phyloP scores from a whole-genome alignment of 2,113 vertebrate species.

The Centropus unirufus region DNA sequence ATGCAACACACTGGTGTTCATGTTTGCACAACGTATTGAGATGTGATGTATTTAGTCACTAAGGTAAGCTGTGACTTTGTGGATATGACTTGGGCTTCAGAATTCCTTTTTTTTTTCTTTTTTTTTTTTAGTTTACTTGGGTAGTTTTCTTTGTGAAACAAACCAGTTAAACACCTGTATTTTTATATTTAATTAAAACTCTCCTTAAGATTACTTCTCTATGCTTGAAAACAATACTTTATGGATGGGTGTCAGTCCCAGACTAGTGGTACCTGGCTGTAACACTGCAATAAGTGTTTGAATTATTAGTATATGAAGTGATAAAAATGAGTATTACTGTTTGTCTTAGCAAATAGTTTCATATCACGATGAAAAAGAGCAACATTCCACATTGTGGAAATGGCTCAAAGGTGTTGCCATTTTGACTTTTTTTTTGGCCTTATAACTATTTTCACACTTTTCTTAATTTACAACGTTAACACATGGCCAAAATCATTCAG shows the following conservation, averaged over 20 bases:
- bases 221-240: constrained; percentile 73
- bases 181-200: constrained; percentile 76
- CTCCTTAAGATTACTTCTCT: constrained; percentile 69
- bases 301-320: constrained; percentile 61
- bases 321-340: constrained; percentile 52
- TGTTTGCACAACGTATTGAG: constrained; percentile 89
- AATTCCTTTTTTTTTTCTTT: constrained; percentile 22
- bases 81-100: constrained; percentile 72
- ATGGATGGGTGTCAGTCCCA: constrained; percentile 66
- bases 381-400: constrained; percentile 74
- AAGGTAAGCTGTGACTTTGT: constrained; percentile 81
- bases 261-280: constrained; percentile 70
- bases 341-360: constrained; percentile 55
- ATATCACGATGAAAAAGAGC: constrained; percentile 60
- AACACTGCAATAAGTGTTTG: constrained; percentile 64
- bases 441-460: constrained; percentile 72
- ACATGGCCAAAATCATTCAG: constrained; percentile 84
- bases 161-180: constrained; percentile 73
- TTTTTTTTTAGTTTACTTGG: constrained; percentile 59
- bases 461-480: constrained; percentile 77
- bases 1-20: constrained; percentile 94
- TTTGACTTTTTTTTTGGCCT: constrained; percentile 75
- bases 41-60: constrained; percentile 84
- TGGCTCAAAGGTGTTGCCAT: constrained; percentile 61
- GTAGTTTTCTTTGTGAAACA: constrained; percentile 77